Evolutionary conservation across 2,888 invertebrate species (phyloP), one percentile per base, ranked within the genome.

Genomic region (Nasonia oneida): DNA sequence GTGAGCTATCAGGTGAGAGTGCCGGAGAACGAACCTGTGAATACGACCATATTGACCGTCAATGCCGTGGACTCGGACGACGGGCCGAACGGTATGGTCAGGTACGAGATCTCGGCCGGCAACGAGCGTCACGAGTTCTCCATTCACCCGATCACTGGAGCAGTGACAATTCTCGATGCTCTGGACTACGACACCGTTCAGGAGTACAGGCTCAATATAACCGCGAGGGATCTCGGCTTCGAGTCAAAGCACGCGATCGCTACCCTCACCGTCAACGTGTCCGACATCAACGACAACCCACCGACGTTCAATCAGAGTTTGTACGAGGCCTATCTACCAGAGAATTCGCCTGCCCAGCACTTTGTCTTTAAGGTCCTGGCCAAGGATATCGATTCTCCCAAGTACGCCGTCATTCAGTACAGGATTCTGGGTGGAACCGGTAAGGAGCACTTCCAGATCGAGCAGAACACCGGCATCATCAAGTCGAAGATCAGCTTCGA

Each of bases 221-320:
- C 97, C 0, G 98, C 98, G 0, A 95, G 95, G 87, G 99, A 99
- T 94, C 94, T 97, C 78, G 98, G 97, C 3, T 98, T 97, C 91
- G 96, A 97, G 89, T 95, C 97, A 0, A 96, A 95, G 89, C 95
- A 95, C 90, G 95, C 97, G 0, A 96, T 96, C 6, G 97, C 97
- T 0, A 96, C 97, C 89, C 94, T 98, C 10, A 97, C 97, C 0
- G 96, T 99, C 0, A 97, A 96, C 81, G 94, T 99, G 1, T 97
- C 97, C 0, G 99, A 99, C 92, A 97, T 98, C 61, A 99, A 98
- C 91, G 98, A 99, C 91, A 98, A 99, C 93, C 96, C 98, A 14
- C 99, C 99, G 0, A 94, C 95, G 18, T 99, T 99, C 91, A 96
- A 97, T 92, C 96, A 97, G 91, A 94, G 95, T 0, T 94, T 95